phyloP scores from a whole-genome alignment of 2,797 vertebrate species.

The Coracias cyanogaster region DNA sequence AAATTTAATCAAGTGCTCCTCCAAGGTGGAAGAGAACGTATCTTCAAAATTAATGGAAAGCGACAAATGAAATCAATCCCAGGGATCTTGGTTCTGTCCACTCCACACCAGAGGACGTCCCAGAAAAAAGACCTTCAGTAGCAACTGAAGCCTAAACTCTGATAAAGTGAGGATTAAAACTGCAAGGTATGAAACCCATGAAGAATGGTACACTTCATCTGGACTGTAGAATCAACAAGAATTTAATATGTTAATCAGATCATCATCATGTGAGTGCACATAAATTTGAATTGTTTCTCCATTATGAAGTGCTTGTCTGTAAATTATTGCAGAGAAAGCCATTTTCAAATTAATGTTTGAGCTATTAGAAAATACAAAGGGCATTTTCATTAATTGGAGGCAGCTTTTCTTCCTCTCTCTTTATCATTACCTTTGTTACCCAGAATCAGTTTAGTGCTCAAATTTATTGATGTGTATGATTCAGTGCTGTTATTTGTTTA shows the following conservation, averaged over 20 bases:
- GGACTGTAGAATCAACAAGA: slow-evolving; percentile 82
- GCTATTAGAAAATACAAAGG: slow-evolving; percentile 83
- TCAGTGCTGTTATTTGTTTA: slow-evolving; percentile 76
- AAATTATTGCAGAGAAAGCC: slow-evolving; percentile 82
- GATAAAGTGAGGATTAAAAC: slow-evolving; percentile 72
- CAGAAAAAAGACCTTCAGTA: slow-evolving; percentile 62
- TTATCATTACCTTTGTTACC: slow-evolving; percentile 75
- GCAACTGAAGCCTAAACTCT: slow-evolving; percentile 65
- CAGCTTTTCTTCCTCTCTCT: slow-evolving; percentile 70
- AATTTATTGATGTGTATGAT: slow-evolving; percentile 77
- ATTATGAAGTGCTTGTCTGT: slow-evolving; percentile 83
- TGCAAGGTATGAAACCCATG: slow-evolving; percentile 69
- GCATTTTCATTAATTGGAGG: slow-evolving; percentile 83
- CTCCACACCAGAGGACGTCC: not conserved
- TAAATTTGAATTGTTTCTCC: slow-evolving; percentile 85
- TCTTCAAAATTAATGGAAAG: slow-evolving; percentile 64
- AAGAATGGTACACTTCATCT: slow-evolving; percentile 78
- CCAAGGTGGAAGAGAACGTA: slow-evolving; percentile 65
- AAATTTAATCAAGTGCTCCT: slow-evolving; percentile 74
- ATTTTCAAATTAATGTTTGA: slow-evolving; percentile 83
- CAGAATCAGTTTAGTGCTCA: slow-evolving; percentile 70
- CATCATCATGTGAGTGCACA: slow-evolving; percentile 77
- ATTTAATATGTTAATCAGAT: slow-evolving; percentile 87
- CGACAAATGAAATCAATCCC: slow-evolving; percentile 55
- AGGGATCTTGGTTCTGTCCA: slow-evolving; percentile 32